Evolutionary conservation across 2,797 vertebrate genomes (phyloP).

Genomic region (Myotis daubentonii): DNA sequence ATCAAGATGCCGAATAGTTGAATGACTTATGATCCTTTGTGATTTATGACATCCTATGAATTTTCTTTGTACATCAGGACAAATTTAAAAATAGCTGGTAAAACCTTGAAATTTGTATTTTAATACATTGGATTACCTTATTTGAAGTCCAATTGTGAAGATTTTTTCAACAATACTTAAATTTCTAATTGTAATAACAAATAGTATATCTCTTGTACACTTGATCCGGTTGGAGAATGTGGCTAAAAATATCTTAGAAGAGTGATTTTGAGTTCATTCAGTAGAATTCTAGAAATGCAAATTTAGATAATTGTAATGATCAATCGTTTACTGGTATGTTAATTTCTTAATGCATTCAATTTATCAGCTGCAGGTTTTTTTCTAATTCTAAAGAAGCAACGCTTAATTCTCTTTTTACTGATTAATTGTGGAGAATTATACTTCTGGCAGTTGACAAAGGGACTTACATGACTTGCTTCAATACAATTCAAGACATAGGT

Average conservation of each 20-base stretch:
- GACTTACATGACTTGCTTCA: constrained; percentile 73
- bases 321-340: constrained; percentile 81
- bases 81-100: constrained; percentile 44
- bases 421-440: constrained; percentile 80
- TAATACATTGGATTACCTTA: constrained; percentile 47
- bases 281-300: constrained; percentile 79
- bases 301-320: constrained; percentile 80
- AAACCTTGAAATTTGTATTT: constrained; percentile 17
- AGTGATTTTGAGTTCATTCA: constrained; percentile 64
- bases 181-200: constrained; percentile 40
- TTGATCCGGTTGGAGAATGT: constrained; percentile 51
- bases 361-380: constrained; percentile 81
- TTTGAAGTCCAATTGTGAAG: constrained; percentile 48
- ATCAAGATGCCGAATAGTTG: constrained; percentile 43
- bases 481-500: constrained; percentile 71
- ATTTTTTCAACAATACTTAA: constrained; percentile 25
- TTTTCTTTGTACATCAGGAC: neutral
- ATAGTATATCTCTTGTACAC: neutral
- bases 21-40: neutral
- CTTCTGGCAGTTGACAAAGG: constrained; percentile 77
- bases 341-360: constrained; percentile 80
- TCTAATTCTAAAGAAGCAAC: constrained; percentile 79
- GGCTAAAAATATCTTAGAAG: constrained; percentile 63
- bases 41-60: constrained; percentile 8
- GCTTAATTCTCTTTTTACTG: constrained; percentile 81